Evolutionary conservation across 2,113 vertebrate genomes (phyloP), one percentile per base, ranked within the genome.

Genomic region (Lynx canadensis): DNA sequence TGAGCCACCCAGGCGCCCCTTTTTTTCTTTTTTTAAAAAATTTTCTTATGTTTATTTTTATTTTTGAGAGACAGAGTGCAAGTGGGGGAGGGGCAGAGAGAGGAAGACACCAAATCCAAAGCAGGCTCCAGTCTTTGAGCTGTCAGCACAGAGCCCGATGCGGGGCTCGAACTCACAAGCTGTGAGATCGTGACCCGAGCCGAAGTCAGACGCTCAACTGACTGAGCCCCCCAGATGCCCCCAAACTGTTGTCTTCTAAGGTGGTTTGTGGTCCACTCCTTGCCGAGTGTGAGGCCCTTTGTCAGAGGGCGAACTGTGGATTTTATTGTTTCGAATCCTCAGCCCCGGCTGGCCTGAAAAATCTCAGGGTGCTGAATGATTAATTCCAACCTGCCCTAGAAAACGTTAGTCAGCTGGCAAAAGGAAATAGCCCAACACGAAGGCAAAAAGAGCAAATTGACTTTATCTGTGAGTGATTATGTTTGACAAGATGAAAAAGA

Each of bases 391-490:
- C 92, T 93, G 91, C 88, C 95, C 96, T 66, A 95, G 93, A 93
- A 98, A 97, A 97, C 9, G 60, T 89, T 87, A 57, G 95, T 97
- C 88, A 93, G 86, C 84, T 27, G 81, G 96, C 88, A n/a, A 86
- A 92, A 89, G 96, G 93, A 98, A 96, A 95, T 65, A 80, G 89
- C 92, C 96, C 81, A 89, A 82, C 36, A 7, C 0, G n/a, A 66
- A 73, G 87, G 97, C 92, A 93, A 95, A 50, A 97, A 91, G 97
- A 96, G 92, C 91, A 73, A 95, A 97, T 60, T 71, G 97, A 91
- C 94, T 97, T 97, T 93, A 97, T 96, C 98, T 96, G 96, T 85
- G 89, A 95, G 92, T 92, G 96, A 93, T 95, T 96, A 60, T 89
- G 90, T 95, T 93, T 96, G 98, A 97, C 95, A 96, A 95, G 96